A percentile compares a stretch with the other conserved stretches of the same genome.
phyloP scores from a whole-genome alignment of 2,113 vertebrate genomes.

The Esox niger region DNA sequence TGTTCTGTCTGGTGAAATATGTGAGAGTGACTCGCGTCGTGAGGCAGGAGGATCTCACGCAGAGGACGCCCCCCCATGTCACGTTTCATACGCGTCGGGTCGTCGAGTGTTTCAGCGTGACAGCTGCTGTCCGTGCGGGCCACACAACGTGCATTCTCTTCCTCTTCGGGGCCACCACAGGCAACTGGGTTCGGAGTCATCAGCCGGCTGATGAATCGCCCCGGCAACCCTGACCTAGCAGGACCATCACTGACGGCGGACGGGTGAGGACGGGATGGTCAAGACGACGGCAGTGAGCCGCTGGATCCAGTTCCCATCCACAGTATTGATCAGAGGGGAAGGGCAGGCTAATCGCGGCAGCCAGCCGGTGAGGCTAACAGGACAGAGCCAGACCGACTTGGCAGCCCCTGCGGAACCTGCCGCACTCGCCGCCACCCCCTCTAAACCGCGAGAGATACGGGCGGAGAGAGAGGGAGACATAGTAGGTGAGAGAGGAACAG shows the following conservation, averaged over 20 bases:
- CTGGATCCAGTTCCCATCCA: conserved; percentile 13
- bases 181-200: not conserved
- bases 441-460: not conserved
- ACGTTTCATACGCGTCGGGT: conserved; percentile 68
- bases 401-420: not conserved
- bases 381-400: not conserved
- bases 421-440: no score
- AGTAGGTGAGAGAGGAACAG: not conserved
- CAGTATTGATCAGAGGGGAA: not conserved
- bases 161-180: conserved; percentile 33
- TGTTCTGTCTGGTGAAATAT: not conserved
- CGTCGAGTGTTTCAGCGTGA: conserved; percentile 54
- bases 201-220: not conserved
- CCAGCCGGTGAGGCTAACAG: not conserved
- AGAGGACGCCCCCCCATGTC: conserved; percentile 36
- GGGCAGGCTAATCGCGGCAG: not conserved
- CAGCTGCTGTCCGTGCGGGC: conserved; percentile 60
- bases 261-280: not conserved
- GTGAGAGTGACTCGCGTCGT: not conserved
- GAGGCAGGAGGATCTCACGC: not conserved
- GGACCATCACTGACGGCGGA: not conserved
- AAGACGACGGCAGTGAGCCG: not conserved
- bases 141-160: conserved; percentile 73
- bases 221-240: not conserved
- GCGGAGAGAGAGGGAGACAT: not conserved